These are phyloP conservation scores for Arion vulgaris DNA, from an alignment of 1,140 invertebrate species.

Conservation along the genomic window DNA sequence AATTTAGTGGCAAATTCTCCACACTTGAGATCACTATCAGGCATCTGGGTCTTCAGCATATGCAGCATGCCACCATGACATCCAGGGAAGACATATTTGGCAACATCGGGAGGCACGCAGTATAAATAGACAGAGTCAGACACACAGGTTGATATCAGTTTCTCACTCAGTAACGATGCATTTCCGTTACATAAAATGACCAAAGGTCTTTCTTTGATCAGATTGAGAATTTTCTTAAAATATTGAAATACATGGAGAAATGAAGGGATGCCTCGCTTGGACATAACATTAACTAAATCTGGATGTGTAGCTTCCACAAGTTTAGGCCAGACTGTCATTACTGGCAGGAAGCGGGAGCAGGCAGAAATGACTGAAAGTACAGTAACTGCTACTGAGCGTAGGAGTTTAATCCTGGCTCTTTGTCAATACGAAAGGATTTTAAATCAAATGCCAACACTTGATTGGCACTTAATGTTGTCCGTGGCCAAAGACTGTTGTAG, in stretches of 20 bases:
- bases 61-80: not conserved
- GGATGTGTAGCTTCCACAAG: not conserved
- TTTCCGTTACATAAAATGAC: constrained; percentile 21
- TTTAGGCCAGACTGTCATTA: not conserved
- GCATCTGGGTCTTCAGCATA: not conserved
- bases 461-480: not conserved
- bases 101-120: not conserved
- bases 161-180: not conserved
- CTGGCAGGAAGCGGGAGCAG: not conserved
- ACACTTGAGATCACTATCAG: not conserved
- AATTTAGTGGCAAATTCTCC: not conserved
- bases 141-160: not conserved
- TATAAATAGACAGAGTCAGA: not conserved
- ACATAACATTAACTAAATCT: not conserved
- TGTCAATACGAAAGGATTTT: not conserved
- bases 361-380: not conserved
- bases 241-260: not conserved
- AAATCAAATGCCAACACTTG: constrained; percentile 11
- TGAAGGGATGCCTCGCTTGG: not conserved
- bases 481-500: not conserved
- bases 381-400: not conserved
- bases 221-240: not conserved
- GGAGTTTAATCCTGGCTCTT: not conserved
- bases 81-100: constrained; percentile 17
- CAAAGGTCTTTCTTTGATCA: constrained; percentile 10